Conservation (phyloP, 2,797 vertebrate genomes). For the Heteromormyrus szaboi region DNA sequence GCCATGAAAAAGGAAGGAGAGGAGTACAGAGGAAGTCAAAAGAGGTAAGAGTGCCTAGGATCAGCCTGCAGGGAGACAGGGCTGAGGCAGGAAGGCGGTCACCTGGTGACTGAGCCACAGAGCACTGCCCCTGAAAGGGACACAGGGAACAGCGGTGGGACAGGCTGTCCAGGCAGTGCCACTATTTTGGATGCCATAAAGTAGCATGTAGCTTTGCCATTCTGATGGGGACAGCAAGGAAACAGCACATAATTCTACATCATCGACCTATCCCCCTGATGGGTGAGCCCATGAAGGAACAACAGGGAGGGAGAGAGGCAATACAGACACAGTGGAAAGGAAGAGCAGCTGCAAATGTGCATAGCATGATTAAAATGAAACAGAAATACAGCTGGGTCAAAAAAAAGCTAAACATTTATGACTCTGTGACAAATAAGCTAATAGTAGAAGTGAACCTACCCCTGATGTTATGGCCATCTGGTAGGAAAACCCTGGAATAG, state of each 20-base stretch:
- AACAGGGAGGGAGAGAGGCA: not conserved
- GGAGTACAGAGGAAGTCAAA: not conserved
- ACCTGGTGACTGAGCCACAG: not conserved
- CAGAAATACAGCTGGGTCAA: not conserved
- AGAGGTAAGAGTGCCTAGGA: not conserved
- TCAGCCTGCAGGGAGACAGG: not conserved
- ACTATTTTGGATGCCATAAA: not conserved
- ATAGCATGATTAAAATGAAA: not conserved
- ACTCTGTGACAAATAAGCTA: not conserved
- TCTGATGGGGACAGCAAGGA: not conserved
- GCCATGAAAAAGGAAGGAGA: not conserved
- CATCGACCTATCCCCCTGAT: not conserved
- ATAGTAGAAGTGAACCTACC: not conserved
- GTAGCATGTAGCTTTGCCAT: not conserved
- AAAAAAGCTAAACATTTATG: not conserved
- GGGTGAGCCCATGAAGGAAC: not conserved
- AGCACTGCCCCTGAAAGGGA: not conserved
- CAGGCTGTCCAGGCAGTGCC: not conserved
- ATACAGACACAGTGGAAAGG: not conserved
- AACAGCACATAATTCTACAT: not conserved
- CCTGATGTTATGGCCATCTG: not conserved
- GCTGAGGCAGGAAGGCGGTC: not conserved
- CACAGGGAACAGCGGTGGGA: not conserved
- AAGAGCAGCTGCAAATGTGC: not conserved
- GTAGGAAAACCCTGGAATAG: not conserved